phyloP scores from a whole-genome alignment of 2,797 vertebrate species.

The Artibeus lituratus region DNA sequence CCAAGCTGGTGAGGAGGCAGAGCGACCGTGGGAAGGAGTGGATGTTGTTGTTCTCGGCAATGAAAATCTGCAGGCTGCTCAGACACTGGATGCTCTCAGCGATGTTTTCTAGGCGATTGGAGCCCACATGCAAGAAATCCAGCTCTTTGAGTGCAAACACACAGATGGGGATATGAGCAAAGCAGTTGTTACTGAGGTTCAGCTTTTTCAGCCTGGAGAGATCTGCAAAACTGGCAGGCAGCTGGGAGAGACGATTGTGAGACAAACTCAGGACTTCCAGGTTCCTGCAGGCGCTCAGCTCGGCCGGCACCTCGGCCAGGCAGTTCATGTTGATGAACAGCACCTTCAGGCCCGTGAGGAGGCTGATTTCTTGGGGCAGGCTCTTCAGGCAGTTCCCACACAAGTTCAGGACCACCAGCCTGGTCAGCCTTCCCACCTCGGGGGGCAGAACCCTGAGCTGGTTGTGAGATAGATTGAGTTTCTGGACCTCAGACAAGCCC shows the following conservation, averaged over 20 bases:
- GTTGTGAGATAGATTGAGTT: constrained; percentile 93
- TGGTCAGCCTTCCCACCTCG: constrained; percentile 85
- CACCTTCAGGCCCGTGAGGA: constrained; percentile 88
- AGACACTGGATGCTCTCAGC: constrained; percentile 91
- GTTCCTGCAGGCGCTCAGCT: constrained; percentile 88
- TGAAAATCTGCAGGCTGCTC: constrained; percentile 89
- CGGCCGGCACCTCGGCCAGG: constrained; percentile 89
- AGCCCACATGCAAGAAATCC: constrained; percentile 92
- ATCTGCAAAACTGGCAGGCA: constrained; percentile 86
- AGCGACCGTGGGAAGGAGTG: constrained; percentile 88
- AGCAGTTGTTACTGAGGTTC: constrained; percentile 92
- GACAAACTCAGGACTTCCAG: constrained; percentile 93
- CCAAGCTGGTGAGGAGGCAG: constrained; percentile 87
- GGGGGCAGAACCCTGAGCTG: constrained; percentile 85
- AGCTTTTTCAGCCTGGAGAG: constrained; percentile 88
- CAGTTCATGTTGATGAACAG: constrained; percentile 91
- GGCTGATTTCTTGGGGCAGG: constrained; percentile 91
- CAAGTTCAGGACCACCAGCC: constrained; percentile 91
- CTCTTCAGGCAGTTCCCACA: constrained; percentile 89
- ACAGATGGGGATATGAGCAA: constrained; percentile 88
- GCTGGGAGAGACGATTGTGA: constrained; percentile 87
- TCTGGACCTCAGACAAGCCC: constrained; percentile 90
- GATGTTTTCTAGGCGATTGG: constrained; percentile 90
- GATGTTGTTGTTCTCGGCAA: constrained; percentile 90
- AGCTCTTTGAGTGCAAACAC: constrained; percentile 89